A percentile compares a stretch with the other conserved stretches of the same genome.
Conservation (phyloP, 2,888 invertebrate genomes). For the Nomada goodeniana region DNA sequence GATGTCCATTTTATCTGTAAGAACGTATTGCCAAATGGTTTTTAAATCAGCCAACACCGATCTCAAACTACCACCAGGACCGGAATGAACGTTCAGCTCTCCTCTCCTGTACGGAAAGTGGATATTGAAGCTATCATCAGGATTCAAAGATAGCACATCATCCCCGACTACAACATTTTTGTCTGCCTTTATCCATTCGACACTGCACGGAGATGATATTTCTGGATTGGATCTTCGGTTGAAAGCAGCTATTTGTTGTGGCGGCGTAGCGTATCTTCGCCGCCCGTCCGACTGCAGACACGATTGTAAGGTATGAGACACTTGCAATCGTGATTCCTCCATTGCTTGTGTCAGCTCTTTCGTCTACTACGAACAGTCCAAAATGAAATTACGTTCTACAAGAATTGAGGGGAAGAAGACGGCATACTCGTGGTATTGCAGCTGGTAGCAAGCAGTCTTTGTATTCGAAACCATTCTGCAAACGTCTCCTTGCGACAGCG, state of each 20-base stretch:
- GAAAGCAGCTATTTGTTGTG: constrained; percentile 95
- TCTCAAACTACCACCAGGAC: constrained; percentile 94
- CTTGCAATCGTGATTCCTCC: constrained; percentile 93
- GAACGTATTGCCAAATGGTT: constrained; percentile 93
- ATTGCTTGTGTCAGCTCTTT: constrained; percentile 91
- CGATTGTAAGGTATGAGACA: constrained; percentile 94
- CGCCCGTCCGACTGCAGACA: constrained; percentile 93
- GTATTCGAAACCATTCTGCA: constrained; percentile 85
- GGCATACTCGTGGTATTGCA: constrained; percentile 86
- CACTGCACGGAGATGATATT: constrained; percentile 86
- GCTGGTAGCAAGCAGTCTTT: constrained; percentile 89
- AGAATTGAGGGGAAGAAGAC: neutral
- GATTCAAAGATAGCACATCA: constrained; percentile 89
- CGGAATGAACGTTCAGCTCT: constrained; percentile 93
- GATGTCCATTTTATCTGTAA: constrained; percentile 92
- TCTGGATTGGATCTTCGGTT: constrained; percentile 93
- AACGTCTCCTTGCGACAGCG: constrained; percentile 90
- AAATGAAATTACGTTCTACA: constrained; percentile 20
- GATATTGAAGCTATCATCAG: constrained; percentile 91
- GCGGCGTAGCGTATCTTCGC: constrained; percentile 93
- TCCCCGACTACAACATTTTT: constrained; percentile 91
- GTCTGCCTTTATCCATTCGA: constrained; percentile 88
- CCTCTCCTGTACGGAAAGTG: constrained; percentile 96
- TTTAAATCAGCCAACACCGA: constrained; percentile 94
- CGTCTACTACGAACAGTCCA: constrained; percentile 81